Percentiles rank a stretch among this genome's conserved stretches.
phyloP scores from a whole-genome alignment of 1,140 invertebrate genomes.

The Ptiloglossa arizonensis region DNA sequence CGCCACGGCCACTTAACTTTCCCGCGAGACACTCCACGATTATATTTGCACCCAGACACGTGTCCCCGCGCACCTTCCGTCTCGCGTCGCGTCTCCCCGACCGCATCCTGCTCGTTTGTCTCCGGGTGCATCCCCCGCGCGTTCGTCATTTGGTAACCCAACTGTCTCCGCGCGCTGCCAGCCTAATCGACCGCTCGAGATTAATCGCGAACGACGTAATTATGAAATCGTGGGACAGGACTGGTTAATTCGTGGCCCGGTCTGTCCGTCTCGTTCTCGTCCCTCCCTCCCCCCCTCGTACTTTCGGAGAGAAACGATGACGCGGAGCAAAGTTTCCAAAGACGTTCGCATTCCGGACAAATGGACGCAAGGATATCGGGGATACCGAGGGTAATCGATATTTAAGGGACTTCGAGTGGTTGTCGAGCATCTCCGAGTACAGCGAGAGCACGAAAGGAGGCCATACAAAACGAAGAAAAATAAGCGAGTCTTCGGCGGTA shows the following conservation, averaged over 20 bases:
- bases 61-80: constrained; percentile 17
- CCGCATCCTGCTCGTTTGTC: constrained; percentile 3
- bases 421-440: neutral
- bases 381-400: constrained; percentile 13
- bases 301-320: no score
- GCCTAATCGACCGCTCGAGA: constrained; percentile 11
- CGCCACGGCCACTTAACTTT: constrained; percentile 64
- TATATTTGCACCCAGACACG: constrained; percentile 64
- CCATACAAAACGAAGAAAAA: constrained; percentile 10
- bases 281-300: no score
- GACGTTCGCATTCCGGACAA: neutral
- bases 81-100: neutral
- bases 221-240: neutral
- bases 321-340: neutral
- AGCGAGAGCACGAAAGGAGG: neutral
- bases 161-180: neutral
- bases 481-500: neutral
- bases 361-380: constrained; percentile 1
- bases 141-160: neutral
- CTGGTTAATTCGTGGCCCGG: no score
- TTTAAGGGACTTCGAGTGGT: neutral
- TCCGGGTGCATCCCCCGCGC: neutral
- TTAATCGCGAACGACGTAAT: neutral
- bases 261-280: no score
- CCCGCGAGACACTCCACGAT: constrained; percentile 62